Base-by-base conservation (phyloP, 2,797 vertebrate genomes). In the Phataginus tetradactyla region DNA sequence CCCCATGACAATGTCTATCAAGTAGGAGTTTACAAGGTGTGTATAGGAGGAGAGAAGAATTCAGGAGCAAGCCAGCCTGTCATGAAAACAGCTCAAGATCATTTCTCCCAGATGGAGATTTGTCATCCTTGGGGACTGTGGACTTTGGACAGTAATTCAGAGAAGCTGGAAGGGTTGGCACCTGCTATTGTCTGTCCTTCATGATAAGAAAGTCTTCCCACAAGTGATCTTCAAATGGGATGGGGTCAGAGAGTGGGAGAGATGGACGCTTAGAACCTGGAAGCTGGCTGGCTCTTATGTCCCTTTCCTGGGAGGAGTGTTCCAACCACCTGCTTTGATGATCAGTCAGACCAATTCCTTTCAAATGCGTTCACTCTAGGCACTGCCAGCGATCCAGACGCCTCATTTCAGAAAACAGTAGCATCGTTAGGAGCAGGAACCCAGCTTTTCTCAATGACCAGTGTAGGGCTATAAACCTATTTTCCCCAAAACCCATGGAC, bases 121-220 rank as follows among this genome's bases (percentile, higher is more conserved):
- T 83, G 72, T 49, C 21, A 57, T 91, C 64, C 84, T 75, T 8
- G 34, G 93, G 71, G 71, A 95, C 39, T 8, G 18, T 10, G 45
- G 53, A 72, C 80, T 94, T 93, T 90, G 75, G 93, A 94, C 72
- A 77, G 2, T 32, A 78, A 66, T 93, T 97, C 91, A 77, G 89
- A 97, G 93, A 86, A 81, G 29, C 92, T 29, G 59, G 57, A 45
- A 88, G 72, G 57, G 42, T 69, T 91, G 77, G 90, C 72, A 71
- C 80, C 59, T 94, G 85, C 83, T 64, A 37, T 45, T 27, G 85
- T 92, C 91, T 97, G 91, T 68, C 27, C 29, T 74, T 80, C 20
- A 0, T 90, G 93, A 93, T 97, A 97, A 96, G 90, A 96, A 59
- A 42, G 29, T n/a, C 72, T 71, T 80, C 78, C 89, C 95, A 34